Evolutionary conservation across 2,888 invertebrate species (phyloP).

Genomic region (Metellina segmentata): DNA sequence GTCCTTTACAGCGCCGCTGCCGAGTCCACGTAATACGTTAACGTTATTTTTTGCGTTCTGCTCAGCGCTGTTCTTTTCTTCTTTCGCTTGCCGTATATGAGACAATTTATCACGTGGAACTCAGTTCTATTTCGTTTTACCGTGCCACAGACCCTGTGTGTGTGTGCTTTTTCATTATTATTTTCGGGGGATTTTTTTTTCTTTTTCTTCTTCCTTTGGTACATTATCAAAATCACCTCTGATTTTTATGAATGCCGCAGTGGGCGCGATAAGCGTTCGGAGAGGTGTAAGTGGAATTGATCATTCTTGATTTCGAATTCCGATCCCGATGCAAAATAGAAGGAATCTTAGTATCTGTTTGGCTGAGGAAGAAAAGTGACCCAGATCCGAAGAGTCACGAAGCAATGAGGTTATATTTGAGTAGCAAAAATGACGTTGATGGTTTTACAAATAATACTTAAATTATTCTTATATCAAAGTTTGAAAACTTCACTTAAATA

Average conservation of each 20-base stretch:
- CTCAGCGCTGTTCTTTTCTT: slow-evolving; percentile 53
- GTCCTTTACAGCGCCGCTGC: slow-evolving; percentile 52
- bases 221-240: slow-evolving; percentile 28
- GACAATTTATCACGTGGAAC: slow-evolving; percentile 75
- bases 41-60: slow-evolving; percentile 53
- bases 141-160: not conserved
- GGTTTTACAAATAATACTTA: too few species aligned
- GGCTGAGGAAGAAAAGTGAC: too few species aligned
- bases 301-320: too few species aligned
- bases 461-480: too few species aligned
- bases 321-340: too few species aligned
- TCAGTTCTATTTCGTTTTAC: slow-evolving; percentile 14
- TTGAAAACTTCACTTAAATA: too few species aligned
- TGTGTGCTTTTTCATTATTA: too few species aligned
- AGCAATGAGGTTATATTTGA: too few species aligned
- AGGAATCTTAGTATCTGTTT: too few species aligned
- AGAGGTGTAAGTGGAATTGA: not conserved
- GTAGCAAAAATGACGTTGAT: too few species aligned
- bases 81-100: slow-evolving; percentile 65
- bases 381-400: too few species aligned
- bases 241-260: slow-evolving; percentile 50
- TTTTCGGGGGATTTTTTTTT: not conserved
- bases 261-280: not conserved
- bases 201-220: slow-evolving; percentile 15
- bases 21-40: slow-evolving; percentile 64